Conservation (phyloP, 2,888 invertebrate species). For the Ophonus ardosiacus region DNA sequence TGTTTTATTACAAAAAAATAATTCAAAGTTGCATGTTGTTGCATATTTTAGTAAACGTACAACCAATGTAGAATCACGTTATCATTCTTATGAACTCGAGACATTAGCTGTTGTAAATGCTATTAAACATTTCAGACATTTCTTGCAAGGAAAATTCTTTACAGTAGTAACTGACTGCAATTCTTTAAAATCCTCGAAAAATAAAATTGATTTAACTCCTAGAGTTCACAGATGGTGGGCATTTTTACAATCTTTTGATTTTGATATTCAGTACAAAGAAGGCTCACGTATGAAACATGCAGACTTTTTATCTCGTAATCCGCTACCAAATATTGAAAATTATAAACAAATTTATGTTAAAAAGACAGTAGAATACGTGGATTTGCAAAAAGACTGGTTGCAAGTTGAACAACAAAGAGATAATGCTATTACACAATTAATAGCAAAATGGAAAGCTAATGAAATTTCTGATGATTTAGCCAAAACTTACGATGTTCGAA, state of each 20-base stretch:
- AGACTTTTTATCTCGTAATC: constrained; percentile 35
- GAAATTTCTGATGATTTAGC: constrained; percentile 4
- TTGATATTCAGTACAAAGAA: constrained; percentile 60
- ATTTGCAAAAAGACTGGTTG: constrained; percentile 63
- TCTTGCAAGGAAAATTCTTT: constrained; percentile 3
- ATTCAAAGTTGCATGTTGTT: constrained; percentile 35
- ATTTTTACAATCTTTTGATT: constrained; percentile 66
- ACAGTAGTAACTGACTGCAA: constrained; percentile 70
- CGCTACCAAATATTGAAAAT: background rate
- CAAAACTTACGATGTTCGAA: constrained; percentile 52
- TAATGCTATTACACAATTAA: constrained; percentile 54
- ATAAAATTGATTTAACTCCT: constrained; percentile 66
- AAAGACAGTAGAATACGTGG: background rate
- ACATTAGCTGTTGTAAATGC: constrained; percentile 40
- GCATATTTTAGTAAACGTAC: constrained; percentile 62
- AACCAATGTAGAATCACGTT: constrained; percentile 9
- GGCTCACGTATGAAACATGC: constrained; percentile 53
- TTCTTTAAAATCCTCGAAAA: constrained; percentile 66
- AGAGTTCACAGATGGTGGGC: constrained; percentile 64
- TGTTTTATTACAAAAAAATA: constrained; percentile 37
- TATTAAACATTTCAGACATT: constrained; percentile 31
- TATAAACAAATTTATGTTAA: background rate
- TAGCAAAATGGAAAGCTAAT: constrained; percentile 36
- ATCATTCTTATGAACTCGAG: constrained; percentile 52
- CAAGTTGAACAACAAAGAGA: constrained; percentile 65